A percentile compares a stretch with the other conserved stretches of the same genome.
phyloP scores from a whole-genome alignment of 2,888 invertebrate genomes.

The Amaurobius ferox region DNA sequence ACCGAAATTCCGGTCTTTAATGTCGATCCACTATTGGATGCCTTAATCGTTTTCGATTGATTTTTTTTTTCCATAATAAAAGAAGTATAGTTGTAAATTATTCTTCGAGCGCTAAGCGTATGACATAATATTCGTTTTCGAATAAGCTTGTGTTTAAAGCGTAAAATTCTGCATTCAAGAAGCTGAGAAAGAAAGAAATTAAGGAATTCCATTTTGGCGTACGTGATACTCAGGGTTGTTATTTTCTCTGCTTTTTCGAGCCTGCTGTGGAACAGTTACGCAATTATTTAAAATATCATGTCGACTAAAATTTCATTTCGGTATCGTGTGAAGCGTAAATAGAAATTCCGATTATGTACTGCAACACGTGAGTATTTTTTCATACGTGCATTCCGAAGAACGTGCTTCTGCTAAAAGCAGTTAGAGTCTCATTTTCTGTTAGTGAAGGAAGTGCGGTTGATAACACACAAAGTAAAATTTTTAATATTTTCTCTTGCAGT shows the following conservation, averaged over 20 bases:
- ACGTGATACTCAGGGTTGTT: background rate
- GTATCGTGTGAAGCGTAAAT: background rate
- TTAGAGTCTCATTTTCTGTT: background rate
- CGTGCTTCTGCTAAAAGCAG: background rate
- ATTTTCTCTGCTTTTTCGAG: background rate
- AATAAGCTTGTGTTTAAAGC: background rate
- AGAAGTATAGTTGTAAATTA: too few species aligned
- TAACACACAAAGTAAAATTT: background rate
- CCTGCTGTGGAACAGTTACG: background rate
- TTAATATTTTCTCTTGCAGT: background rate
- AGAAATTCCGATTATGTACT: conserved; percentile 2
- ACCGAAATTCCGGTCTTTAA: too few species aligned
- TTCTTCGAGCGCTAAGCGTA: background rate
- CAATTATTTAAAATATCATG: background rate
- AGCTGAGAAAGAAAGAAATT: background rate
- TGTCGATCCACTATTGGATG: too few species aligned
- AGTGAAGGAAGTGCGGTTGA: background rate
- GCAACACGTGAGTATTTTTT: background rate
- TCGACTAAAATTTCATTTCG: conserved; percentile 9
- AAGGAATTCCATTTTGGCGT: background rate
- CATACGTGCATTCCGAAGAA: background rate
- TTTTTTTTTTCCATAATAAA: too few species aligned
- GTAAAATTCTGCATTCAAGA: background rate
- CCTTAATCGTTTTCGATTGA: too few species aligned
- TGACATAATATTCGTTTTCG: background rate